A percentile compares a stretch with the other conserved stretches of the same genome.
These are phyloP conservation scores for Drosophila phalerata DNA, from an alignment of 2,888 invertebrate species.

Conservation along the genomic window DNA sequence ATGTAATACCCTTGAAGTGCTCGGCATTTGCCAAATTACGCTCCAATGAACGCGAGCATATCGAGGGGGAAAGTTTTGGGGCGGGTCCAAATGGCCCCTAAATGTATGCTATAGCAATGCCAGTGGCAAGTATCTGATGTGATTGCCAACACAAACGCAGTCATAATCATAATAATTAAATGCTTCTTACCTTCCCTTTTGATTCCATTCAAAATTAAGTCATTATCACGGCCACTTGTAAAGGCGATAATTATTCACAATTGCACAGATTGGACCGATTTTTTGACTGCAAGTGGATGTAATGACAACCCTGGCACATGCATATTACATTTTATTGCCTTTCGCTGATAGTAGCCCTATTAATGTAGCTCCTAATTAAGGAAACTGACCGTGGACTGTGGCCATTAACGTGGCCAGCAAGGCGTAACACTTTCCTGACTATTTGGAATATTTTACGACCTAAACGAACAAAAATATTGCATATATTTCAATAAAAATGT, in stretches of 20 bases:
- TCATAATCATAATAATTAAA: constrained; percentile 70
- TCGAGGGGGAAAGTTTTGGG: background rate
- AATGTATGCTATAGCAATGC: constrained; percentile 33
- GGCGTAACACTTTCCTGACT: background rate
- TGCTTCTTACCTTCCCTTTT: constrained; percentile 44
- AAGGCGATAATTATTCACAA: constrained; percentile 60
- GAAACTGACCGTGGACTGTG: constrained; percentile 3
- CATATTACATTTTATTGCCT: constrained; percentile 58
- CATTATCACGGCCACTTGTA: constrained; percentile 64
- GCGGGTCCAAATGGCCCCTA: constrained; percentile 28
- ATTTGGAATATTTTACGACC: background rate
- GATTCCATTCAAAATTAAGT: constrained; percentile 51
- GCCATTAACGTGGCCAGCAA: constrained; percentile 5
- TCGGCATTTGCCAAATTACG: constrained; percentile 42
- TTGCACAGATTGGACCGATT: constrained; percentile 49
- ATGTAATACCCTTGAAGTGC: constrained; percentile 62
- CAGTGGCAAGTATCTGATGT: constrained; percentile 16
- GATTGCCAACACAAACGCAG: constrained; percentile 31
- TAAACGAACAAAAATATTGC: background rate
- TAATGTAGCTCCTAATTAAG: constrained; percentile 7
- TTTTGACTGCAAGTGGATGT: constrained; percentile 50
- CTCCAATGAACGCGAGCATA: constrained; percentile 43
- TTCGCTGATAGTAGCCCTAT: constrained; percentile 14
- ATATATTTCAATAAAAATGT: background rate
- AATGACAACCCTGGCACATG: constrained; percentile 46